phyloP scores from a whole-genome alignment of 2,888 invertebrate genomes.

The Chironomus tentans region DNA sequence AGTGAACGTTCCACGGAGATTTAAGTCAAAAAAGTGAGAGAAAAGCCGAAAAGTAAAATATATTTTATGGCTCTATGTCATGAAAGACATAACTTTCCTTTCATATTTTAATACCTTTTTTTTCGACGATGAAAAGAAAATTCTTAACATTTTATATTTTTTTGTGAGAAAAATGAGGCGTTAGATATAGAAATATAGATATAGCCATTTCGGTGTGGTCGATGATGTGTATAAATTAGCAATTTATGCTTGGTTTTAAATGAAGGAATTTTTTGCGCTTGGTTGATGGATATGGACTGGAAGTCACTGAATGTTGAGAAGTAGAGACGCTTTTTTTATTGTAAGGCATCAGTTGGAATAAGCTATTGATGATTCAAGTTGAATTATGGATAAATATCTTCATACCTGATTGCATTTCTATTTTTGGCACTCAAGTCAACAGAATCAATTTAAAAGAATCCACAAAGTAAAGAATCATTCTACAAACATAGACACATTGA shows the following conservation, averaged over 20 bases:
- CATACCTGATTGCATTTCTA: too few species aligned
- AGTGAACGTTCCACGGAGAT: background rate
- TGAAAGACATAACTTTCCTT: background rate
- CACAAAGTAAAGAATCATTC: too few species aligned
- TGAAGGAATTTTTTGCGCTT: background rate
- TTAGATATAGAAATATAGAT: too few species aligned
- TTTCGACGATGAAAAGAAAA: background rate
- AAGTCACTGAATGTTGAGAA: too few species aligned
- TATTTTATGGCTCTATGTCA: constrained; percentile 11
- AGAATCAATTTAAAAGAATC: too few species aligned
- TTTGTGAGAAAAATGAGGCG: background rate
- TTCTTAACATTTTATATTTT: background rate
- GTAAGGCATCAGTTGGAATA: too few species aligned
- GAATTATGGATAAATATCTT: too few species aligned
- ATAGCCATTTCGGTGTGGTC: background rate
- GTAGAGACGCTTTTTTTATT: too few species aligned
- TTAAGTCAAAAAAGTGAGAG: background rate
- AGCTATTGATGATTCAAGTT: too few species aligned
- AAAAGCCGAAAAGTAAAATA: background rate
- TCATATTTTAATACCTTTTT: background rate
- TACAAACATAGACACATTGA: too few species aligned
- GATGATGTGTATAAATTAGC: background rate
- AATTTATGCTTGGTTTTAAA: background rate
- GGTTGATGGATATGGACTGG: too few species aligned
- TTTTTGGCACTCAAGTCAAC: too few species aligned